Conservation (phyloP, 1,140 invertebrate genomes). For the Drosophila rhopaloa region DNA sequence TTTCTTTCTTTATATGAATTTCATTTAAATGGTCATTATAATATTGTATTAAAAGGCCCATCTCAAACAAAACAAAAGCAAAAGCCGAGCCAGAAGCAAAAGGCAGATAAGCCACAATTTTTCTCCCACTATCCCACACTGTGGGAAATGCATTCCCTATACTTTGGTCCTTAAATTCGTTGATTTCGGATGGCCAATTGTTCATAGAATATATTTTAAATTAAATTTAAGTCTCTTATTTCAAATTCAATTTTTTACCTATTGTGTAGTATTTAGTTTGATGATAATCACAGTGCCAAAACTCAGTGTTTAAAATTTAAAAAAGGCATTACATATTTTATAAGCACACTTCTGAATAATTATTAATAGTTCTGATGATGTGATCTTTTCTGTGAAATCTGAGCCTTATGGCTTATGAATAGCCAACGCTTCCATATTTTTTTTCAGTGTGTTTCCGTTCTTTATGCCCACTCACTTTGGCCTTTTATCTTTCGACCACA, state of each 20-base stretch:
- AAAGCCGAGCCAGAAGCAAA: conserved; percentile 17
- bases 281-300: too few species aligned
- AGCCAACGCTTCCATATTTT: not conserved
- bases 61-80: conserved; percentile 51
- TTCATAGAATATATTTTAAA: too few species aligned
- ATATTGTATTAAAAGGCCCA: conserved; percentile 60
- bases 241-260: too few species aligned
- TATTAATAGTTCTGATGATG: too few species aligned
- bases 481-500: conserved; percentile 61
- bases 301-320: too few species aligned
- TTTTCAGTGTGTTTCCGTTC: conserved; percentile 1
- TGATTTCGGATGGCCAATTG: too few species aligned
- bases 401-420: not conserved
- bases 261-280: too few species aligned
- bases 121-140: conserved; percentile 1
- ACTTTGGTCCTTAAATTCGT: too few species aligned
- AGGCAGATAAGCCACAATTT: conserved; percentile 44
- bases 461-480: conserved; percentile 1
- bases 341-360: too few species aligned
- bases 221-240: too few species aligned
- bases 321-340: too few species aligned
- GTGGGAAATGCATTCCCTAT: not conserved
- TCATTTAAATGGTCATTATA: conserved; percentile 56
- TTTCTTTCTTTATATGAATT: conserved; percentile 21
- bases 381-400: too few species aligned